Conservation (phyloP, 2,888 invertebrate species). For the Dichetophora obliterata region DNA sequence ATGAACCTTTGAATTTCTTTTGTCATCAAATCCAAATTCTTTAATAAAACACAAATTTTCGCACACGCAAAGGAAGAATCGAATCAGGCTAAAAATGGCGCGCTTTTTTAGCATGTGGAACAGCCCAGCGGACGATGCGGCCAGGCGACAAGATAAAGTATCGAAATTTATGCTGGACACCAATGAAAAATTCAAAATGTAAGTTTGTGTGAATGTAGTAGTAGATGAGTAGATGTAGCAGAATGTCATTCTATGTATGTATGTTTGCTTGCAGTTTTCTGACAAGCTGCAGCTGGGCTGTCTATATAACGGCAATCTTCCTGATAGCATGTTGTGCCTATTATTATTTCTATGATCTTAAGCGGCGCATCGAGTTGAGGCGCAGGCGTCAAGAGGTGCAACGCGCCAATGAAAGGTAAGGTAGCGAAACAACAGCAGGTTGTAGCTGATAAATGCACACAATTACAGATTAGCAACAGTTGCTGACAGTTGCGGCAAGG, state of each 20-base stretch:
- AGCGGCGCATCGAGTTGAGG: constrained; percentile 51
- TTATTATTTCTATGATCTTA: constrained; percentile 59
- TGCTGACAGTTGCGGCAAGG: no score
- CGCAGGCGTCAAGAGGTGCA: constrained; percentile 58
- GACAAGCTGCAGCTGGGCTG: constrained; percentile 60
- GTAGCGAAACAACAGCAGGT: no score
- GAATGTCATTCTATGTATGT: background rate
- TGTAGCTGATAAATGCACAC: background rate
- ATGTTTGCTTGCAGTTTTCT: constrained; percentile 54
- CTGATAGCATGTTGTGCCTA: constrained; percentile 57
- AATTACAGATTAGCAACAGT: background rate
- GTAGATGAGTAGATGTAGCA: background rate
- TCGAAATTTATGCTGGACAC: constrained; percentile 44
- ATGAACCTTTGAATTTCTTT: background rate
- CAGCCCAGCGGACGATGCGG: constrained; percentile 16
- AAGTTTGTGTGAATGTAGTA: constrained; percentile 33
- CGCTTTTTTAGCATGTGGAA: constrained; percentile 43
- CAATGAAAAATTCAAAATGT: constrained; percentile 50
- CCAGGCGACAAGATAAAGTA: constrained; percentile 36
- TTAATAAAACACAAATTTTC: background rate
- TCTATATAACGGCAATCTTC: constrained; percentile 58
- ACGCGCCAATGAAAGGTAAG: constrained; percentile 59
- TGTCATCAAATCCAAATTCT: background rate
- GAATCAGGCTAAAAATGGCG: constrained; percentile 37
- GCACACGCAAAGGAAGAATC: background rate